Evolutionary conservation across 2,113 vertebrate genomes (phyloP).

Genomic region (Psilopsiagon aymara): DNA sequence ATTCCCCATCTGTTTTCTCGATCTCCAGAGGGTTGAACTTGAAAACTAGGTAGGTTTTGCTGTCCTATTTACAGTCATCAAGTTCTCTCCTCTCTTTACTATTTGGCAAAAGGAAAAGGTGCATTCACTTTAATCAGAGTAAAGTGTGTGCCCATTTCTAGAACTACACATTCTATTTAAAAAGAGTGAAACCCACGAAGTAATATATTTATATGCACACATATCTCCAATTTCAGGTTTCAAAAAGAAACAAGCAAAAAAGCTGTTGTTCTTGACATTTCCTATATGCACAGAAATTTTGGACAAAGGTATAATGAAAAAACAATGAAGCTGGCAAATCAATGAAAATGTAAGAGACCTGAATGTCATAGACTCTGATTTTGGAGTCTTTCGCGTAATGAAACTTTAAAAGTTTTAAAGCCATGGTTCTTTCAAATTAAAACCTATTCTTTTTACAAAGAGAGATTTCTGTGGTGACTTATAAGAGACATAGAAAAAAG

Average conservation of each 20-base stretch:
- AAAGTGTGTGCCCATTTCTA: neutral
- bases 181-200: neutral
- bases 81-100: neutral
- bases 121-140: neutral
- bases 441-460: neutral
- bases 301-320: neutral
- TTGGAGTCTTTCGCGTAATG: neutral
- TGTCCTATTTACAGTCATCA: neutral
- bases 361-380: neutral
- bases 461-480: neutral
- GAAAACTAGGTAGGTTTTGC: neutral
- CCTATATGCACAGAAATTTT: neutral
- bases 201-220: neutral
- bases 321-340: neutral
- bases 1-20: neutral
- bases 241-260: neutral
- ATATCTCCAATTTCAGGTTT: neutral
- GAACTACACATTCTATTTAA: neutral
- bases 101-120: neutral
- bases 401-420: neutral
- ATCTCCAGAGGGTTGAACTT: neutral
- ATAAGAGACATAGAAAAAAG: neutral
- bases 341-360: neutral
- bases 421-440: neutral
- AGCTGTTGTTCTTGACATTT: neutral